These are phyloP conservation scores for Aspidiotus destructor DNA, from an alignment of 2,888 invertebrate species.

Conservation along the genomic window DNA sequence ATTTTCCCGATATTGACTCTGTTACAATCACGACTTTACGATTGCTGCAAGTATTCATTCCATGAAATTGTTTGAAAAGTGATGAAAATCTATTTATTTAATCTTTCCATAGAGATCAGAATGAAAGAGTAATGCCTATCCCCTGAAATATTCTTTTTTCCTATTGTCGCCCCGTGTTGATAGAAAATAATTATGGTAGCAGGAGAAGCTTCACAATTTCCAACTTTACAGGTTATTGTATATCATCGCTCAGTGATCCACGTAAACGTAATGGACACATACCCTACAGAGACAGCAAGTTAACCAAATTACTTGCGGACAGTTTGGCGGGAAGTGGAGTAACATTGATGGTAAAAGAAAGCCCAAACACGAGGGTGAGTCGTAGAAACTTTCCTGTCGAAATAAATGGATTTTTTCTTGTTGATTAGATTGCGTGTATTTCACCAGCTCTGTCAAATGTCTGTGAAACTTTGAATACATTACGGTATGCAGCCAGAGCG, in stretches of 20 bases:
- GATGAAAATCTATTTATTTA: too few relatives aligned
- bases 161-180: neutral
- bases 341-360: conserved; percentile 69
- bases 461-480: conserved; percentile 79
- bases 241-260: conserved; percentile 77
- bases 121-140: too few relatives aligned
- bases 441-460: conserved; percentile 79
- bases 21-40: too few relatives aligned
- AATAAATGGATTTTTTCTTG: conserved; percentile 3
- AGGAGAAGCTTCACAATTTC: neutral
- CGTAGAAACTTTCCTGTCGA: neutral
- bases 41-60: too few relatives aligned
- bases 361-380: neutral
- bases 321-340: conserved; percentile 89
- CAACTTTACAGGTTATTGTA: conserved; percentile 67
- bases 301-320: conserved; percentile 86
- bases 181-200: neutral
- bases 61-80: too few relatives aligned
- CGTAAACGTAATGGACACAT: conserved; percentile 74
- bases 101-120: too few relatives aligned
- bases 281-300: conserved; percentile 86
- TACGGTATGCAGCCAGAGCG: conserved; percentile 83
- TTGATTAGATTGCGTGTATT: conserved; percentile 78
- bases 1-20: too few relatives aligned
- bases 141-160: neutral